Conservation (phyloP, 1,140 invertebrate species). For the Dreissena polymorpha region DNA sequence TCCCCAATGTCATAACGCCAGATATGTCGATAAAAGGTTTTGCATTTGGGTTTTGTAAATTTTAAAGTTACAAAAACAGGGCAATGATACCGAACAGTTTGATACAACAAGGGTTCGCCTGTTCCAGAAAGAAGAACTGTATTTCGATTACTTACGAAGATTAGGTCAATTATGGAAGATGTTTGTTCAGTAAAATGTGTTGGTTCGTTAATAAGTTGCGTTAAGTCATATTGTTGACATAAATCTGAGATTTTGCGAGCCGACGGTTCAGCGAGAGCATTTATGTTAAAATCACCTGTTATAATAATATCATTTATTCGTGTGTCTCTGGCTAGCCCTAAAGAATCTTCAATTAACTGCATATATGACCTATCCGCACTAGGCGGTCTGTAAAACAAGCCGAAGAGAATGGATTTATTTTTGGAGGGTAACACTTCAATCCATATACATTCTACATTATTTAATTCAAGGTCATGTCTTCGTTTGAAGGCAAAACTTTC, state of each 20-base stretch:
- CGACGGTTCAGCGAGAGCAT: neutral
- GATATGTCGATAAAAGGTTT: neutral
- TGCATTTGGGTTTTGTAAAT: neutral
- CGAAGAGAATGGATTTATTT: constrained; percentile 12
- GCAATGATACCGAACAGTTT: neutral
- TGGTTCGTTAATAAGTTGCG: neutral
- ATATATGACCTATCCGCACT: neutral
- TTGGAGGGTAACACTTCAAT: neutral
- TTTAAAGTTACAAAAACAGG: constrained; percentile 1
- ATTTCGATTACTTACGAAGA: constrained; percentile 7
- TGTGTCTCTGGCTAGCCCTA: constrained; percentile 3
- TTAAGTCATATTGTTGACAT: constrained; percentile 19
- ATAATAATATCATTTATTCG: constrained; percentile 15
- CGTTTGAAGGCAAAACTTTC: neutral
- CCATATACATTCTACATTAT: constrained; percentile 10
- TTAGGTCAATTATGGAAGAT: constrained; percentile 17
- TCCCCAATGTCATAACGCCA: constrained; percentile 9
- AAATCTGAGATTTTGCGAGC: neutral
- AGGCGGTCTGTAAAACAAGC: constrained; percentile 3
- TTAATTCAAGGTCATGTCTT: constrained; percentile 1
- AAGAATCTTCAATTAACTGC: constrained; percentile 12
- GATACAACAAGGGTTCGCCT: neutral
- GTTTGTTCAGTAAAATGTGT: constrained; percentile 28
- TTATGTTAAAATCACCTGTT: constrained; percentile 25
- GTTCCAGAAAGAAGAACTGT: neutral